phyloP scores from a whole-genome alignment of 2,888 invertebrate genomes.

The Nebria salina region DNA sequence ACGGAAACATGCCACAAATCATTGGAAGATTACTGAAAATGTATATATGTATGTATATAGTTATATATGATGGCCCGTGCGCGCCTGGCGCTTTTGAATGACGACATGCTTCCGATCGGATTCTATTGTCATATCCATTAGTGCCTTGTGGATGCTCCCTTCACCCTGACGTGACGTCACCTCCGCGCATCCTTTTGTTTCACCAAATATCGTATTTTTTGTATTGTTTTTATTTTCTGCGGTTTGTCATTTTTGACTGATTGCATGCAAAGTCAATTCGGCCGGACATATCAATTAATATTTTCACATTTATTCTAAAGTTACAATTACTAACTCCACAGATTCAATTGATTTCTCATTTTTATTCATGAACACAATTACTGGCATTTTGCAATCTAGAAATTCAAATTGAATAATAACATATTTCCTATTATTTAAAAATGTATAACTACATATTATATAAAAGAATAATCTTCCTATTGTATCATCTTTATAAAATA shows the following conservation, averaged over 20 bases:
- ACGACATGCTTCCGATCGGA: constrained; percentile 42
- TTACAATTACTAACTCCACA: background rate
- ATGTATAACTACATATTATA: background rate
- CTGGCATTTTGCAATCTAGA: no score
- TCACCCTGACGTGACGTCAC: background rate
- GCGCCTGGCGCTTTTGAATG: constrained; percentile 14
- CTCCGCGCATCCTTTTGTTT: background rate
- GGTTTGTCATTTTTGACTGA: constrained; percentile 1
- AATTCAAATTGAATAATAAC: no score
- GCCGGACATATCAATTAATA: background rate
- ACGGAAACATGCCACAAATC: constrained; percentile 46
- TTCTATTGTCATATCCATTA: constrained; percentile 26
- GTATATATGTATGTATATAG: constrained; percentile 7
- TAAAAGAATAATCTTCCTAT: background rate
- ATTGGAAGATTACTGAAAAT: constrained; percentile 41
- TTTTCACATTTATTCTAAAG: background rate
- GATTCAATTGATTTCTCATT: background rate
- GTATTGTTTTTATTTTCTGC: background rate
- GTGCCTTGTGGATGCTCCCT: constrained; percentile 16
- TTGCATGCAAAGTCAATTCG: background rate
- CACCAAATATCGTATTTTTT: background rate
- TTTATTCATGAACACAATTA: no score
- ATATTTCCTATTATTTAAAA: no score
- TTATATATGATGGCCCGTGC: background rate
- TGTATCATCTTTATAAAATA: background rate